A percentile compares a stretch with the other conserved stretches of the same genome.
Conservation (phyloP, 1,140 invertebrate genomes). For the Pinna nobilis region DNA sequence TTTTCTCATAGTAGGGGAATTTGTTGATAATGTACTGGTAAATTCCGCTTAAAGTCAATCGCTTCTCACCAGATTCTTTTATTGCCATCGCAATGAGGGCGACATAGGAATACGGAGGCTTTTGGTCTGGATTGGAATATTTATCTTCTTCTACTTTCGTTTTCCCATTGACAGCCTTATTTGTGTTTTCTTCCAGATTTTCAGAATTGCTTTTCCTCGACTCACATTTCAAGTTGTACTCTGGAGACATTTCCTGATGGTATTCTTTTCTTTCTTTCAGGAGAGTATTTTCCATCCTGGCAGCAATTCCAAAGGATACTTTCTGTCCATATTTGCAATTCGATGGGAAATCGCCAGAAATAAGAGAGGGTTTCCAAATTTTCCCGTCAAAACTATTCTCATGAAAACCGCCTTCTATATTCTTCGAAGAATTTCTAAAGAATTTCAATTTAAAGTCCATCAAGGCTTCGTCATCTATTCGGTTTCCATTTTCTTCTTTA, state of each 20-base stretch:
- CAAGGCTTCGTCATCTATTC: slow-evolving; percentile 1
- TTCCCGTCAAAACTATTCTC: slow-evolving; percentile 32
- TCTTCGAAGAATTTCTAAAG: slow-evolving; percentile 15
- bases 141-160: slow-evolving; percentile 37
- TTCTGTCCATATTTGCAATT: slow-evolving; percentile 33
- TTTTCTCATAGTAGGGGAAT: slow-evolving; percentile 74
- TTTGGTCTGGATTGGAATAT: slow-evolving; percentile 69
- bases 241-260: neutral
- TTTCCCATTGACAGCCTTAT: slow-evolving; percentile 3
- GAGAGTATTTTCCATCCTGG: slow-evolving; percentile 28
- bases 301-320: slow-evolving; percentile 33
- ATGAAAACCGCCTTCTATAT: slow-evolving; percentile 22
- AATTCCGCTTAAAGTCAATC: slow-evolving; percentile 76
- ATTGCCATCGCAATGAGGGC: slow-evolving; percentile 82
- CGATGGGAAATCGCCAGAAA: slow-evolving; percentile 21
- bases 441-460: slow-evolving; percentile 35
- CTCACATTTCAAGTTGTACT: neutral
- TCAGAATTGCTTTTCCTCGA: slow-evolving; percentile 19
- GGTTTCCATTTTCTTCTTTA: neutral
- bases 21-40: slow-evolving; percentile 72
- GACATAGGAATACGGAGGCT: slow-evolving; percentile 81
- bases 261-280: slow-evolving; percentile 14
- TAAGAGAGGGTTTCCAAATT: slow-evolving; percentile 37
- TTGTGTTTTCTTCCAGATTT: slow-evolving; percentile 12
- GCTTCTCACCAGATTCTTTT: slow-evolving; percentile 76